These are phyloP conservation scores for Perithous albicinctus DNA, from an alignment of 2,888 invertebrate genomes.

Conservation along the genomic window DNA sequence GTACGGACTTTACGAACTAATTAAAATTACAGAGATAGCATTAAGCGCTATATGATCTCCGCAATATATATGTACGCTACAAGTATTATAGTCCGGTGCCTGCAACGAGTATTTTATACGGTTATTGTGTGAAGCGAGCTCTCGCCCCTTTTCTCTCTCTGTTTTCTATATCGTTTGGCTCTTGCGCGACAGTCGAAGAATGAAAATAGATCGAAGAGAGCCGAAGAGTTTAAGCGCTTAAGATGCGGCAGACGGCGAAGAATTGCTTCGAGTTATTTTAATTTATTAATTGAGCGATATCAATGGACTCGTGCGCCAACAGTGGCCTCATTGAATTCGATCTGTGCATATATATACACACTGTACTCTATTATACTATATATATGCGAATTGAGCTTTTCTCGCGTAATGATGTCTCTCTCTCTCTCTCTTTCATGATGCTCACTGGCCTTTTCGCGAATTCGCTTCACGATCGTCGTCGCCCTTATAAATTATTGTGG, in stretches of 20 bases:
- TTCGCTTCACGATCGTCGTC: constrained; percentile 28
- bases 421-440: not conserved
- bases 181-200: not conserved
- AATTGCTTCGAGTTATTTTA: constrained; percentile 78
- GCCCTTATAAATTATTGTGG: constrained; percentile 11
- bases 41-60: not conserved
- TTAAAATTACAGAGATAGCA: constrained; percentile 40
- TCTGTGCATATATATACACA: constrained; percentile 40
- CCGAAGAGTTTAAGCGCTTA: constrained; percentile 59
- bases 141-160: not conserved
- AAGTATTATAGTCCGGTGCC: constrained; percentile 4
- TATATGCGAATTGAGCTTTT: constrained; percentile 18
- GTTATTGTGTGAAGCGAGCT: not conserved
- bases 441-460: constrained; percentile 27
- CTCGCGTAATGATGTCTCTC: constrained; percentile 17
- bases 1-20: constrained; percentile 51
- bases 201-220: constrained; percentile 25
- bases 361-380: not conserved
- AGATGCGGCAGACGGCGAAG: constrained; percentile 72
- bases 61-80: not conserved
- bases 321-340: constrained; percentile 82
- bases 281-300: constrained; percentile 83
- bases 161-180: not conserved
- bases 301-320: constrained; percentile 83
- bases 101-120: not conserved